Conservation (phyloP, 1,140 invertebrate species). For the Acromyrmex charruanus region DNA sequence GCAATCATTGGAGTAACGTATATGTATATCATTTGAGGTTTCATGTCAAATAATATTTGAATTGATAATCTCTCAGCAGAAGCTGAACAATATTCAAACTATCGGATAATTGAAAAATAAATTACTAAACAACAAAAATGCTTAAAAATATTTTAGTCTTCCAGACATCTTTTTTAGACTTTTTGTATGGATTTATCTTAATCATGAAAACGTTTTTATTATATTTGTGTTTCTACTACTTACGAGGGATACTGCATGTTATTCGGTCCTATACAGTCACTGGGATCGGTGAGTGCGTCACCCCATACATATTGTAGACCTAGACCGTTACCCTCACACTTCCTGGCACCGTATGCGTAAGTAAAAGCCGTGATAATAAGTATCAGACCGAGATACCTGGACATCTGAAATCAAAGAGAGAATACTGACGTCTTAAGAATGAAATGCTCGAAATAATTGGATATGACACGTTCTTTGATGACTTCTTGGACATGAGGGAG, state of each 20-base stretch:
- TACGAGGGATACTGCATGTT: conserved; percentile 93
- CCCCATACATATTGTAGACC: conserved; percentile 94
- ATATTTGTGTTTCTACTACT: conserved; percentile 77
- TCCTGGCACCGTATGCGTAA: conserved; percentile 79
- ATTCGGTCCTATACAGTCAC: conserved; percentile 93
- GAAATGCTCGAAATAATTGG: neutral
- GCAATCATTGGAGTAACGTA: neutral
- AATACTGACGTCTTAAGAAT: neutral
- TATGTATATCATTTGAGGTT: neutral
- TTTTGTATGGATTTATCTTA: neutral
- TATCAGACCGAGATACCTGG: conserved; percentile 77
- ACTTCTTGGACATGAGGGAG: neutral
- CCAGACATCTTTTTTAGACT: neutral
- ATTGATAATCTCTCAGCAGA: neutral
- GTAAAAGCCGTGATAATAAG: conserved; percentile 73
- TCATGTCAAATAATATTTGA: neutral
- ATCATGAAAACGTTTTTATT: neutral
- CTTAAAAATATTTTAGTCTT: neutral
- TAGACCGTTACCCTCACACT: conserved; percentile 88
- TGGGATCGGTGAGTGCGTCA: conserved; percentile 92
- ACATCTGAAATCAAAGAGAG: conserved; percentile 79
- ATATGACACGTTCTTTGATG: neutral
- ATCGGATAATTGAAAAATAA: neutral
- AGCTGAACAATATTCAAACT: neutral
- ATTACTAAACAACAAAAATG: neutral